Percentiles rank a stretch among this genome's conserved stretches.
phyloP scores from a whole-genome alignment of 2,888 invertebrate genomes.

The Carpatolechia fugitivella region DNA sequence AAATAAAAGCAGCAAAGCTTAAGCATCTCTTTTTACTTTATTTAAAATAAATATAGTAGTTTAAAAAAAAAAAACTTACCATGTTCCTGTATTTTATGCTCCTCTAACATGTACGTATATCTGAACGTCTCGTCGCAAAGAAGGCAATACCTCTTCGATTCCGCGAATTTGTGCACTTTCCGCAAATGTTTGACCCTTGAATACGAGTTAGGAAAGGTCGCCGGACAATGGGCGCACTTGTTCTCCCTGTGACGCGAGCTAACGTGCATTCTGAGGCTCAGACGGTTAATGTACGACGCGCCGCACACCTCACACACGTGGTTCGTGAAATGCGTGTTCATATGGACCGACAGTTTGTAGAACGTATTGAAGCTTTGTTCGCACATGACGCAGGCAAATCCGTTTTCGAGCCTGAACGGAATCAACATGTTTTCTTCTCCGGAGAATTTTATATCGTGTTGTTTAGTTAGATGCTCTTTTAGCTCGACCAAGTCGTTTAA shows the following conservation, averaged over 20 bases:
- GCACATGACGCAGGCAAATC: conserved; percentile 39
- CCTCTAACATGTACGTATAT: conserved; percentile 30
- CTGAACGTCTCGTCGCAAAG: conserved; percentile 31
- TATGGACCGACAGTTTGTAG: conserved; percentile 39
- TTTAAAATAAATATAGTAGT: not conserved
- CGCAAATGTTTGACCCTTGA: conserved; percentile 28
- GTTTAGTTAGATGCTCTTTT: conserved; percentile 35
- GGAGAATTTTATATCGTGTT: conserved; percentile 35
- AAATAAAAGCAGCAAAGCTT: too few species aligned
- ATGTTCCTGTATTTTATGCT: conserved; percentile 38
- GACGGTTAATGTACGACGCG: conserved; percentile 38
- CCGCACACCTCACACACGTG: conserved; percentile 51
- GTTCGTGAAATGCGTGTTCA: conserved; percentile 45
- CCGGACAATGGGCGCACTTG: conserved; percentile 41
- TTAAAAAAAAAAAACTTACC: conserved; percentile 20
- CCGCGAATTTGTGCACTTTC: conserved; percentile 22
- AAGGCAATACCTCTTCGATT: conserved; percentile 27
- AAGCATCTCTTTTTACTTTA: too few species aligned
- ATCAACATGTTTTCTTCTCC: conserved; percentile 38
- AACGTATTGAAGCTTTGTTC: conserved; percentile 37
- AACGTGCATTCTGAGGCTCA: conserved; percentile 41
- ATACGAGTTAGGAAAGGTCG: conserved; percentile 29
- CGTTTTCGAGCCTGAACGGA: conserved; percentile 39
- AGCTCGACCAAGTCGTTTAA: conserved; percentile 33
- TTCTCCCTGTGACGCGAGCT: conserved; percentile 37